Conservation (phyloP, 2,113 vertebrate species). For the Monopterus albus region DNA sequence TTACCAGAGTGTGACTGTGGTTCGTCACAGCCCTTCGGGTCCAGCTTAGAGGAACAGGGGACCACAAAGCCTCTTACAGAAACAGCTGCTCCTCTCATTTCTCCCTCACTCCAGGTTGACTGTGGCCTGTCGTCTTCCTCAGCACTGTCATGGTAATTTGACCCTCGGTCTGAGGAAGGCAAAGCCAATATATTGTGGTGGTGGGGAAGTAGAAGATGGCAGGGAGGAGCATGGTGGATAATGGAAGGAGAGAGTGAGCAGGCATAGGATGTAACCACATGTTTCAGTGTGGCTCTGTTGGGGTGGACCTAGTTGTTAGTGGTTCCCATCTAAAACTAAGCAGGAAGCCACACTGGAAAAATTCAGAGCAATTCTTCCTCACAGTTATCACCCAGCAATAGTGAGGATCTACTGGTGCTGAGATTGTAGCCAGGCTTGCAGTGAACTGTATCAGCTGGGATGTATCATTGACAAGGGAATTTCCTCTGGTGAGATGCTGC, state of each 20-base stretch:
- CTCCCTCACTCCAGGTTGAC: conserved; percentile 20
- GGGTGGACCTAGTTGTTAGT: conserved; percentile 68
- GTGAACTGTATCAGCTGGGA: conserved; percentile 39
- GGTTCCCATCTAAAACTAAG: conserved; percentile 64
- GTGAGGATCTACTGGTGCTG: conserved; percentile 38
- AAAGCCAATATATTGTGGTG: conserved; percentile 55
- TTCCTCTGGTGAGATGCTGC: conserved; percentile 20
- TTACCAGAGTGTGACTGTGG: conserved; percentile 55
- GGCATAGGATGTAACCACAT: conserved; percentile 61
- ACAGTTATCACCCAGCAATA: conserved; percentile 46
- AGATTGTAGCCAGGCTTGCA: conserved; percentile 41
- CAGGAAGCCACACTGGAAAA: conserved; percentile 69
- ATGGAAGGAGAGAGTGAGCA: conserved; percentile 59
- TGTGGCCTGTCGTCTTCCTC: conserved; percentile 20
- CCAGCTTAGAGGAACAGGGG: conserved; percentile 50
- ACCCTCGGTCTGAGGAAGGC: conserved; percentile 57
- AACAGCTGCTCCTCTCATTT: conserved; percentile 59
- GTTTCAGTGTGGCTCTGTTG: conserved; percentile 53
- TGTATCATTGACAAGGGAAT: conserved; percentile 18
- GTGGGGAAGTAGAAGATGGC: conserved; percentile 59
- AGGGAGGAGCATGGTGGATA: conserved; percentile 62
- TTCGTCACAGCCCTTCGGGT: conserved; percentile 40
- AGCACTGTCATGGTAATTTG: conserved; percentile 60
- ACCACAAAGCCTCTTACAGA: conserved; percentile 62
- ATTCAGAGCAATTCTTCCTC: conserved; percentile 49